Base-by-base conservation (phyloP, 2,797 vertebrate genomes). In the Catharus ustulatus region DNA sequence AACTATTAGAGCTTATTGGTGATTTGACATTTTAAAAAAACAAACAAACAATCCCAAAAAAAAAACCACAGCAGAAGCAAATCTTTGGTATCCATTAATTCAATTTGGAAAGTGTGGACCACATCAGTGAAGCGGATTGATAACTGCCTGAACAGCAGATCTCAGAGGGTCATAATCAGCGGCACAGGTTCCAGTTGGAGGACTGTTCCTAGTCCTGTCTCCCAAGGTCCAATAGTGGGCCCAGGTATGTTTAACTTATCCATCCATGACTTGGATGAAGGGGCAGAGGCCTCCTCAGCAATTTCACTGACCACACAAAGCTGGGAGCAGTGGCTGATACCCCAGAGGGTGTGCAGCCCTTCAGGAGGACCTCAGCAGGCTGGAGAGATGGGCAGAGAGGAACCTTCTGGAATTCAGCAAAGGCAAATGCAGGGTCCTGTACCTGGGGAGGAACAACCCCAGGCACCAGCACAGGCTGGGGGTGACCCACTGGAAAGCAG, bases 121-220 rank as follows among this genome's bases (percentile, higher is more conserved):
- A 34, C 24, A 15, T 11, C 10, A 27, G 30, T 17, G 26, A 61
- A 51, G 46, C 1, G 1, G 6, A 46, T 5, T 29, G 30, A 42
- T 18, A 48, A 32, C 21, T 9, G 11, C 13, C 15, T 75, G 48
- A 52, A 21, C n/a, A 51, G n/a, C 32, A 58, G 9, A 30, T 19
- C 17, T 2, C 52, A 72, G 46, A 87, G 29, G 22, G 3, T 30
- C 7, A 21, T 22, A 26, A 26, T 11, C 26, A 8, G 4, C 24
- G 7, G 23, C 46, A 24, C 46, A 48, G 32, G 14, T 0, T 58
- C 26, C 1, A 8, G 30, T 1, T 43, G 61, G 43, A 49, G 21
- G 8, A 17, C 6, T 58, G 14, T 66, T 48, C 13, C 13, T 48
- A 24, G 23, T 48, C 23, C 1, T 2, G 1, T n/a, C 7, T 3